These are phyloP conservation scores for Stomatorhinus ivindoensis DNA, from an alignment of 2,113 vertebrate species.

Conservation along the genomic window DNA sequence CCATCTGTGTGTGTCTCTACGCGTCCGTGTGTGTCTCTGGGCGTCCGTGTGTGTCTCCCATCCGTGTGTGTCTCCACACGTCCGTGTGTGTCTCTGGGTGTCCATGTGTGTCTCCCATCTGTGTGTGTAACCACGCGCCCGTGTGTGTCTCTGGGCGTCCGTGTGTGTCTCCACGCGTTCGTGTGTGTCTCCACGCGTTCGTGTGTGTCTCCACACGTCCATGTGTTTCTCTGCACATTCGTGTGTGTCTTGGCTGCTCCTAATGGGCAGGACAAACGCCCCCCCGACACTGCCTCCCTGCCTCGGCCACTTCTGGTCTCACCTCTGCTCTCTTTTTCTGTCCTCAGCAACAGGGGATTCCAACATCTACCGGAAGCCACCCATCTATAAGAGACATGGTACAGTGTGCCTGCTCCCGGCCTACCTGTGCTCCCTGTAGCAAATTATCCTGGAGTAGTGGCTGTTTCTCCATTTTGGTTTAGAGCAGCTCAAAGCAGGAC, in stretches of 20 bases:
- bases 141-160: background rate
- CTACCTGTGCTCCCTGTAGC: constrained; percentile 46
- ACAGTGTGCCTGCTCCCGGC: constrained; percentile 60
- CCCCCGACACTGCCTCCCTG: background rate
- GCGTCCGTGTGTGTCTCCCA: background rate
- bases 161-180: background rate
- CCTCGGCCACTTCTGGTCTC: constrained; percentile 13
- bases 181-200: background rate
- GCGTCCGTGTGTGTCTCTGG: background rate
- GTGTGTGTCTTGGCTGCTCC: background rate
- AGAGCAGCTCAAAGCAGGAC: background rate
- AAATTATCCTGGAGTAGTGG: constrained; percentile 32
- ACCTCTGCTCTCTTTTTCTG: constrained; percentile 50
- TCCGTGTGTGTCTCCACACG: background rate
- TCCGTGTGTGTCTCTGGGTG: background rate
- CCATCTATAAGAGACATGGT: constrained; percentile 97
- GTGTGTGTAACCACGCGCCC: background rate
- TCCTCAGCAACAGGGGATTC: constrained; percentile 82
- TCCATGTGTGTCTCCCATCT: background rate
- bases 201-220: too few relatives aligned
- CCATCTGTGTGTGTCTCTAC: too few relatives aligned
- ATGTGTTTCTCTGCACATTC: background rate
- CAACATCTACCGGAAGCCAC: constrained; percentile 97
- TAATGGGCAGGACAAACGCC: background rate
- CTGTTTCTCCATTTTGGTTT: constrained; percentile 24